Percentiles rank a stretch among this genome's conserved stretches.
These are phyloP conservation scores for Amphiprion percula DNA, from an alignment of 2,113 vertebrate species.

Conservation along the genomic window DNA sequence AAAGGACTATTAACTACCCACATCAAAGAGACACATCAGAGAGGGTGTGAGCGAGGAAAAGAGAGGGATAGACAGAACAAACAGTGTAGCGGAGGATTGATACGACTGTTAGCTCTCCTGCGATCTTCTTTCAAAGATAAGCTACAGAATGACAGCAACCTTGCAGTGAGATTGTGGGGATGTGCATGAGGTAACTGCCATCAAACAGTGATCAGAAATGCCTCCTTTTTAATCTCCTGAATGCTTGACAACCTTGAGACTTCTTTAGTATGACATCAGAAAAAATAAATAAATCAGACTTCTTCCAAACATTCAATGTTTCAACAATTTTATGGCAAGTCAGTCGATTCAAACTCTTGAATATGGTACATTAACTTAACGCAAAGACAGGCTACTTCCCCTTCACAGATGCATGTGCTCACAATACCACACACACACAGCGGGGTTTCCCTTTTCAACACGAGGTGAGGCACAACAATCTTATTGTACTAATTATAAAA, in stretches of 20 bases:
- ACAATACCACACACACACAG: background rate
- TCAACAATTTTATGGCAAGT: no score
- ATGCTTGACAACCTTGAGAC: background rate
- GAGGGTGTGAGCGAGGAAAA: background rate
- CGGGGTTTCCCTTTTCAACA: constrained; percentile 5
- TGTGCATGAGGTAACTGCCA: constrained; percentile 1
- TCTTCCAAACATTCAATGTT: background rate
- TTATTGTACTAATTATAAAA: no score
- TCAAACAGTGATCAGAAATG: constrained; percentile 9
- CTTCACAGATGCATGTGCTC: background rate
- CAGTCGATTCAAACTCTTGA: background rate
- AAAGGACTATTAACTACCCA: constrained; percentile 31
- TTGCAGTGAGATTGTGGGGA: constrained; percentile 2
- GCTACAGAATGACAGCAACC: constrained; percentile 1
- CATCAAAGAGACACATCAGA: constrained; percentile 44
- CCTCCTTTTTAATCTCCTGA: background rate
- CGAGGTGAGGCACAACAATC: no score
- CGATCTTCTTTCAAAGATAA: constrained; percentile 20
- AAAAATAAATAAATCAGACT: no score
- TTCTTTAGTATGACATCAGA: background rate
- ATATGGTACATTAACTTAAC: no score
- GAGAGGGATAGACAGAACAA: constrained; percentile 15
- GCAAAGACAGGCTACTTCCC: no score
- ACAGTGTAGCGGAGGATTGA: background rate
- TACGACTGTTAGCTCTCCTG: background rate